phyloP scores from a whole-genome alignment of 2,888 invertebrate genomes.

The Agriotes lineatus region DNA sequence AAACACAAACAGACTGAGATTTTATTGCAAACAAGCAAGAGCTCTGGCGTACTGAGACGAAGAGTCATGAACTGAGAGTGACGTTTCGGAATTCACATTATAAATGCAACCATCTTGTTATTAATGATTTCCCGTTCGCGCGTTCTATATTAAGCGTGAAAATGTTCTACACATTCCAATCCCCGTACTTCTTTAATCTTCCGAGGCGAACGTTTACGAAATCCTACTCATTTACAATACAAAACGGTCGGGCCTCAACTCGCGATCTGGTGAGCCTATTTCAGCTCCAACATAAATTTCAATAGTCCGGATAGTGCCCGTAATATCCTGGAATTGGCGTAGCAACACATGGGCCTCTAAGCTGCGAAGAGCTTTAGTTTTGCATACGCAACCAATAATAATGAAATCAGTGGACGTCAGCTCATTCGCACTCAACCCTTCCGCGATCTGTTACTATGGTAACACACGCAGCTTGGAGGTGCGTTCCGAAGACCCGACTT shows the following conservation, averaged over 20 bases:
- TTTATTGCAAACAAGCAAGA: too few species aligned
- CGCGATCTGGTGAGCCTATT: constrained; percentile 8
- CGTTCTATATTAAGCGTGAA: background rate
- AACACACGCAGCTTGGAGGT: constrained; percentile 30
- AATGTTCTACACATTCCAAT: background rate
- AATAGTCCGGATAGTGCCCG: constrained; percentile 22
- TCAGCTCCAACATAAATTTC: constrained; percentile 27
- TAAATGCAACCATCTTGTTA: background rate
- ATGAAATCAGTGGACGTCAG: constrained; percentile 43
- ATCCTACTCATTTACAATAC: constrained; percentile 22
- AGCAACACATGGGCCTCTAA: constrained; percentile 12
- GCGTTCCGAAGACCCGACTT: constrained; percentile 32
- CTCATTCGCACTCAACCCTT: constrained; percentile 37
- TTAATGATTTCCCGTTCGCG: background rate
- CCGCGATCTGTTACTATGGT: constrained; percentile 30
- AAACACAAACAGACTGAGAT: too few species aligned
- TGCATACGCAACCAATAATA: constrained; percentile 43
- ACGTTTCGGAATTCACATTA: background rate
- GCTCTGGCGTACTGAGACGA: too few species aligned
- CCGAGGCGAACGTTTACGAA: constrained; percentile 10
- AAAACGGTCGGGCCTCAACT: constrained; percentile 12
- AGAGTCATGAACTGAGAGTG: too few species aligned
- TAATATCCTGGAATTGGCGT: constrained; percentile 26
- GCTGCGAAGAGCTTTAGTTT: constrained; percentile 34
- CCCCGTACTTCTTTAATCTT: constrained; percentile 8